These are phyloP conservation scores for Amphiura filiformis DNA, from an alignment of 35 echinoderm and acorn worm species.

Conservation along the genomic window DNA sequence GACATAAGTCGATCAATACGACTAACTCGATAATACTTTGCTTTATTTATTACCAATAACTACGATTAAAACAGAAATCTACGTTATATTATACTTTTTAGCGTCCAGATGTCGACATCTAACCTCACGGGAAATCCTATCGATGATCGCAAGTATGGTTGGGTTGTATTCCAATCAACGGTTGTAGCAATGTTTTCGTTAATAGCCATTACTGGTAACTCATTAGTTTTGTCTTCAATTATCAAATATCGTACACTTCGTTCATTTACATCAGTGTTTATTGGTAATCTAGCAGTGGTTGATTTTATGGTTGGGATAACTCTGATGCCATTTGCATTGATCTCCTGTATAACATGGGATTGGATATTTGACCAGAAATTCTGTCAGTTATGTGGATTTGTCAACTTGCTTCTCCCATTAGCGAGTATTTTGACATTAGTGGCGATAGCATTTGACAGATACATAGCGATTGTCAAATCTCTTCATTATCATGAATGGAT, in stretches of 20 bases:
- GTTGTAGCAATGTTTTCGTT: background rate
- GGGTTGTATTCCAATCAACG: background rate
- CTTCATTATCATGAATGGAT: too few species aligned
- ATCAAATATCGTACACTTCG: background rate
- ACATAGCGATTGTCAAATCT: too few species aligned
- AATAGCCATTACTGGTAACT: background rate
- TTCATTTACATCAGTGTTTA: constrained; percentile 14
- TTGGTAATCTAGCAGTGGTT: constrained; percentile 1
- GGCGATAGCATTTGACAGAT: too few species aligned
- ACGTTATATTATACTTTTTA: too few species aligned
- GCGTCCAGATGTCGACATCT: too few species aligned
- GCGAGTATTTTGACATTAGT: background rate
- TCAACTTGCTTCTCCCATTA: background rate
- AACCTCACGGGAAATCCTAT: too few species aligned
- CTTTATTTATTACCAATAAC: too few species aligned
- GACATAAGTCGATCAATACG: too few species aligned
- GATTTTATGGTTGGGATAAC: constrained; percentile 10
- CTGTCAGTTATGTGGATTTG: background rate
- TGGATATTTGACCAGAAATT: constrained; percentile 1
- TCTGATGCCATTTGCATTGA: constrained; percentile 7
- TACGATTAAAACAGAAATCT: too few species aligned
- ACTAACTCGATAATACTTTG: too few species aligned
- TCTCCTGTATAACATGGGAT: background rate
- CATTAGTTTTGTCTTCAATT: background rate
- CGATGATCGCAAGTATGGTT: too few species aligned